Evolutionary conservation across 2,797 vertebrate genomes (phyloP).

Genomic region (Lepidocolaptes lacrymiger): DNA sequence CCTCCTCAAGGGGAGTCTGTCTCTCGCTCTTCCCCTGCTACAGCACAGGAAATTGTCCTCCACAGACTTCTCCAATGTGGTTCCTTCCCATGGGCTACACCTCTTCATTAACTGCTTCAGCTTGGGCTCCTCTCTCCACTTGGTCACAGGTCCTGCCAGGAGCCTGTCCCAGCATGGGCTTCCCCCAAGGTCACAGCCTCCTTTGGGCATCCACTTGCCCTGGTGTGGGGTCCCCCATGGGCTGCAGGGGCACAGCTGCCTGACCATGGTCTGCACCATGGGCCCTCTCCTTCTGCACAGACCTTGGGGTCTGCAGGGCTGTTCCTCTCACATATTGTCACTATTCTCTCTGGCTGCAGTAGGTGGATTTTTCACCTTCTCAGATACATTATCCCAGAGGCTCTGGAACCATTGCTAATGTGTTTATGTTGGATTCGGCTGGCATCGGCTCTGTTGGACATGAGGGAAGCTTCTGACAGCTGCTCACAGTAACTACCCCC

Average conservation of each 20-base stretch:
- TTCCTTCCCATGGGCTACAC: neutral
- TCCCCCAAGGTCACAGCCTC: neutral
- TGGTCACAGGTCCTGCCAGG: neutral
- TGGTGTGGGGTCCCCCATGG: rapidly evolving
- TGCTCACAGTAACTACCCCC: neutral
- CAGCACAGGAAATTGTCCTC: neutral
- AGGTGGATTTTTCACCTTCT: neutral
- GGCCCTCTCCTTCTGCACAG: neutral
- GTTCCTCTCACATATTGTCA: neutral
- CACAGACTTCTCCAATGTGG: neutral
- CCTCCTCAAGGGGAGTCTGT: neutral
- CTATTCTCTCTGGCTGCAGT: neutral
- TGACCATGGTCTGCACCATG: rapidly evolving
- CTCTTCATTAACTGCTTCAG: neutral
- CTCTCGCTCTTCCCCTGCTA: neutral
- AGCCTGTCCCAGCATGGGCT: rapidly evolving
- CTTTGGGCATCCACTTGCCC: neutral
- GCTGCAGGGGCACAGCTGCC: neutral
- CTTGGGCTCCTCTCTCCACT: neutral
- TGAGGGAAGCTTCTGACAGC: neutral
- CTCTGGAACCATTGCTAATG: rapidly evolving
- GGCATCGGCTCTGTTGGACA: neutral
- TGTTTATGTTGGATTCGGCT: rapidly evolving
- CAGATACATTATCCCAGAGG: neutral
- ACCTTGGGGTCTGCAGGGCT: neutral